phyloP scores from a whole-genome alignment of 2,113 vertebrate genomes.

The Sciurus niger region DNA sequence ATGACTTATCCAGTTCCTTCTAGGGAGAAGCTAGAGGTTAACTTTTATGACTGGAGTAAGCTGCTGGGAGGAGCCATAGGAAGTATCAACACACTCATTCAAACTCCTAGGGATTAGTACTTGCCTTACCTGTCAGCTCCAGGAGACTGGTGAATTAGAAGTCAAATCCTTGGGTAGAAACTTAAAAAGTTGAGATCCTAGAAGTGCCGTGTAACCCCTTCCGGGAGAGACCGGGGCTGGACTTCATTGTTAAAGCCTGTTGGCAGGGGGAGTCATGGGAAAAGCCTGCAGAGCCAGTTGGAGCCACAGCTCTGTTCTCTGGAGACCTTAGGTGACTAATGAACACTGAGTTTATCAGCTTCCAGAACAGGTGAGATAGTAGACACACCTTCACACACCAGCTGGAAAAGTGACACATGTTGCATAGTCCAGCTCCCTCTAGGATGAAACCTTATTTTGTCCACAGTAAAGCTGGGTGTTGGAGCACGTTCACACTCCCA shows the following conservation, averaged over 20 bases:
- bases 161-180: neutral
- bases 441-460: neutral
- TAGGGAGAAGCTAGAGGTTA: neutral
- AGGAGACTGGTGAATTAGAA: neutral
- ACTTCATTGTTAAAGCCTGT: neutral
- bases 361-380: neutral
- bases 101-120: neutral
- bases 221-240: neutral
- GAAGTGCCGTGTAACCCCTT: neutral
- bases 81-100: neutral
- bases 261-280: neutral
- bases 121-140: neutral
- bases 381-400: neutral
- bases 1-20: neutral
- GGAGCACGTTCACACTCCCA: neutral
- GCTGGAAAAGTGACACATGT: neutral
- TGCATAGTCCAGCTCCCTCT: neutral
- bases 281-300: neutral
- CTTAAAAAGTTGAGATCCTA: neutral
- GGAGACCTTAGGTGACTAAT: neutral
- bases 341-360: neutral
- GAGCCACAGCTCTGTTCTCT: neutral
- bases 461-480: neutral
- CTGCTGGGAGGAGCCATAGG: neutral
- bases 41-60: neutral